Base-by-base conservation (phyloP, 1,140 invertebrate genomes). In the Penaeus vannamei region DNA sequence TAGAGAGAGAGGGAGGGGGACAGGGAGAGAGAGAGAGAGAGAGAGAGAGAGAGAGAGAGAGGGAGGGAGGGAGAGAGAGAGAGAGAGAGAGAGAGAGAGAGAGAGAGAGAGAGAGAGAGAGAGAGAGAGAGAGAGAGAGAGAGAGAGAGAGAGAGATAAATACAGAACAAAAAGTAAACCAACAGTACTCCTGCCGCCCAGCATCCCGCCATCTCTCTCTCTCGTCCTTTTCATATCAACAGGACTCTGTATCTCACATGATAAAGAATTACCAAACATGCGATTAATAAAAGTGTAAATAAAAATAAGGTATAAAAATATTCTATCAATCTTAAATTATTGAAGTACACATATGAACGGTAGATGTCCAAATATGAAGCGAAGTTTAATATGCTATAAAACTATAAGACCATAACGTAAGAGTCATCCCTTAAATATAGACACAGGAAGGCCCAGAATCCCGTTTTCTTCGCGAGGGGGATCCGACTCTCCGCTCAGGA, bases 311-410 rank as follows among this genome's bases (percentile, higher is more conserved):
- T 53, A 53, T 53, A 53, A 53, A 53, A 53, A 53, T 53, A 53
- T 53, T 79, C 69, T 66, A 89, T 89, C 82, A 69, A 80, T 89
- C 87, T 84, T 89, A 79, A 85, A 89, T 89, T 89, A 89, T 84
- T 84, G 87, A 89, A 89, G 82, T 59, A 80, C 87, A 84, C 85
- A 76, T 29, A 79, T 89, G 87, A 89, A 89, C 87, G 87, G 87
- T 89, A 89, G 87, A 89, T 89, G 87, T 89, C 87, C 87, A 89
- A 89, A 89, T 89, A 89, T 84, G 87, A 89, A 26, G 87, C 82
- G 53, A 84, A 84, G 82, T 84, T 89, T 84, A 89, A 84, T 84
- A 85, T 79, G 87, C 87, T 80, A 89, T 89, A 89, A 89, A 89
- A 89, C 66, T 19, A 29, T 23, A 22, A 20, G 29, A 22, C 14